phyloP scores from a whole-genome alignment of 1,140 invertebrate genomes.

The Sarcophaga bullata region DNA sequence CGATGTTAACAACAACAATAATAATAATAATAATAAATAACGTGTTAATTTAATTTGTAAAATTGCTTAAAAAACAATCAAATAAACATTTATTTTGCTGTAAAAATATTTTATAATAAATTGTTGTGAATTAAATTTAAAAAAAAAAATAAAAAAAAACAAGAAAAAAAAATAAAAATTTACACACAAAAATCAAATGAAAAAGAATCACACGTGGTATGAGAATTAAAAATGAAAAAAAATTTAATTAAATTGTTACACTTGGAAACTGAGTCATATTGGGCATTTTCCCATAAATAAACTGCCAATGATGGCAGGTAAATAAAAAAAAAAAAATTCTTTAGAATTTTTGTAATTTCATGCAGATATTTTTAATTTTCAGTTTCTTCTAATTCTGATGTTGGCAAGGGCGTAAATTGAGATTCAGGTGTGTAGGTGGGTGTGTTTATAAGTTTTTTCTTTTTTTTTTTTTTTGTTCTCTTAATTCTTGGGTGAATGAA shows the following conservation, averaged over 20 bases:
- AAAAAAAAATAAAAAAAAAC: too few species aligned
- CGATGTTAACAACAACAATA: not conserved
- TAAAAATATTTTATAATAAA: too few species aligned
- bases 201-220: not conserved
- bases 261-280: too few species aligned
- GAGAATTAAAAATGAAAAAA: not conserved
- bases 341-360: not conserved
- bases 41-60: not conserved
- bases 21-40: not conserved
- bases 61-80: not conserved
- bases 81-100: not conserved
- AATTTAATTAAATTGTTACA: not conserved
- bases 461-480: not conserved
- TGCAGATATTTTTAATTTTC: not conserved
- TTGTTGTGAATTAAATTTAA: too few species aligned
- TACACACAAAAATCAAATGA: not conserved
- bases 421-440: not conserved
- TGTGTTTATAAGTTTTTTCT: too few species aligned
- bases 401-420: not conserved
- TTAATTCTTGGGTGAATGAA: constrained; percentile 5
- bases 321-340: too few species aligned
- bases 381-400: not conserved
- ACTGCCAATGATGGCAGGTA: too few species aligned
- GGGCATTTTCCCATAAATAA: too few species aligned
- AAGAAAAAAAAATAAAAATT: not conserved